Base-by-base conservation (phyloP, 2,888 invertebrate genomes). In the Panzeria rudis region DNA sequence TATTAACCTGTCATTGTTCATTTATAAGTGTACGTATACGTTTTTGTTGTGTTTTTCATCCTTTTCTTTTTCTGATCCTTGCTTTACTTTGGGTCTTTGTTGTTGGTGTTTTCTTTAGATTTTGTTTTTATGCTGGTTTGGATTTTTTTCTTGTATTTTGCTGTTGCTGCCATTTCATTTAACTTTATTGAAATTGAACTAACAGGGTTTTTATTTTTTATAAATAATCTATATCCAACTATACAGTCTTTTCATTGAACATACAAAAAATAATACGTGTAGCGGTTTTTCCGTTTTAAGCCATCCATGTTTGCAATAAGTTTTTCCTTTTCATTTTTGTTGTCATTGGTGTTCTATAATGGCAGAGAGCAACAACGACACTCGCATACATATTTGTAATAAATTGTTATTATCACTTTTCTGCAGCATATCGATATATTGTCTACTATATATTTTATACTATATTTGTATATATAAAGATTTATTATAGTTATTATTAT, bases 1-100 rank as follows among this genome's bases (percentile, higher is more conserved):
- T 91, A 91, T 91, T 91, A 91, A 91, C 91, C 91, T 91, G 91
- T 90, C 91, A 91, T 91, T 91, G 91, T 90, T 91, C 91, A 91
- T 91, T 90, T 89, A 89, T 90, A 89, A 41, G 29, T 52, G 17
- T 29, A 52, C 23, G 13, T 25, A 4, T 61, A 29, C 17, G 17
- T 23, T 47, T 20, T 38, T 23, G 7, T 2, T 29, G 3, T 38
- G n/a, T 41, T 35, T 8, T 44, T 11, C n/a, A 29, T 64, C 3
- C 25, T 29, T 23, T 13, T 78, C 15, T 47, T 62, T 25, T 69
- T 38, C 25, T 20, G 25, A 52, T 77, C 41, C 52, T 23, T 54
- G 32, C 44, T 23, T 25, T 29, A 32, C 11, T 38, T 38, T 44
- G 25, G 52, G 38, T 52, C 59, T 61, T 81, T 61, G 87, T 89